Base-by-base conservation (phyloP, 2,888 invertebrate species). In the Microctonus brassicae region DNA sequence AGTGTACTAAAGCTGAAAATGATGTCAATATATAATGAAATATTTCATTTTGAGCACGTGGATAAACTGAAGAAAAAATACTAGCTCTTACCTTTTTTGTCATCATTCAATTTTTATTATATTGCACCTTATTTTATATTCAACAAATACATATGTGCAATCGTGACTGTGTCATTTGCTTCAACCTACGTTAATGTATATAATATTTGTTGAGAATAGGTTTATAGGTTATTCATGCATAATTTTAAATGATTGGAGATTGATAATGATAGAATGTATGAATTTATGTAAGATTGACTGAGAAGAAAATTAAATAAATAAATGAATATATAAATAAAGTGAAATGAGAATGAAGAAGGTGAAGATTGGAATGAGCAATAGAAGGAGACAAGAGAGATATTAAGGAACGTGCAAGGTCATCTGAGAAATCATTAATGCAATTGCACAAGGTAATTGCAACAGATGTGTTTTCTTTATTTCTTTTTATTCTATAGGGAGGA, bases 401-500 rank as follows among this genome's bases (percentile, higher is more conserved):
- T 62, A 34, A 67, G 47, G 71, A 33, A 62, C 55, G 53, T 62
- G 20, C 71, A 72, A 72, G 71, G 71, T 72, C 71, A 67, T 24
- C 62, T 55, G 62, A 74, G 70, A 74, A 78, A 70, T 69, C 65
- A 68, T 76, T 72, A 62, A 60, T 61, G 42, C 70, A 39, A 52
- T 81, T 82, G 76, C 80, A 69, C 77, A 80, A 81, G 78, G 76
- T 74, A 76, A 79, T 81, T 81, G 80, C 81, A 77, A 77, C 79
- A 81, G 71, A 64, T 68, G 57, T 57, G 66, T 75, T 77, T 70
- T 70, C 73, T 65, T 29, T n/a, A n/a, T n/a, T 64, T 61, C 34
- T 34, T 60, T 67, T 69, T 69, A 75, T 79, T 71, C 62, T 57
- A 55, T 57, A 10, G 60, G 53, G 34, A 57, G 55, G 22, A 57